Percentiles rank a stretch among this genome's conserved stretches.
Evolutionary conservation across 2,888 invertebrate genomes (phyloP).

Genomic region (Beris morrisii): DNA sequence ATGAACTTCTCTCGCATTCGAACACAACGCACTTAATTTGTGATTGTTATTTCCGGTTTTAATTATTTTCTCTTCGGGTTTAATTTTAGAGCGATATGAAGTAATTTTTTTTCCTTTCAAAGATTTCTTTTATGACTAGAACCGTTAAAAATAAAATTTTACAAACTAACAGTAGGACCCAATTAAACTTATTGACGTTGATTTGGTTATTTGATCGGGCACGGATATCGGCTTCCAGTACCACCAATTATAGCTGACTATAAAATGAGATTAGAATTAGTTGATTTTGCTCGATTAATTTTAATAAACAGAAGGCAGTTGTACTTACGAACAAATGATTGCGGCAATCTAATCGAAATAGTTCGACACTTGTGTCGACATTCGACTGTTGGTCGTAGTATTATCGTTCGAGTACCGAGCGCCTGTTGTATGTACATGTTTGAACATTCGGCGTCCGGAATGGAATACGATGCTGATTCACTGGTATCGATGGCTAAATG

Average conservation of each 20-base stretch:
- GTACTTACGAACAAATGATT: constrained; percentile 75
- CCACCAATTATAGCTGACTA: constrained; percentile 78
- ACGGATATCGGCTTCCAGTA: constrained; percentile 73
- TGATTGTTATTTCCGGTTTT: no score
- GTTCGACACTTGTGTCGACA: constrained; percentile 73
- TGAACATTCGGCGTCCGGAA: constrained; percentile 82
- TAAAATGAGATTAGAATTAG: constrained; percentile 43
- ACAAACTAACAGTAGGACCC: constrained; percentile 66
- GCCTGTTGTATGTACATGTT: constrained; percentile 75
- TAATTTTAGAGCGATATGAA: constrained; percentile 1
- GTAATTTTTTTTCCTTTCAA: no score
- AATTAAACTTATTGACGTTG: constrained; percentile 64
- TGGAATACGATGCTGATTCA: constrained; percentile 64
- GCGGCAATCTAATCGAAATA: constrained; percentile 70
- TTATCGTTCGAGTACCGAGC: constrained; percentile 71
- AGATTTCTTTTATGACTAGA: constrained; percentile 27
- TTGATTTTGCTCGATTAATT: neutral
- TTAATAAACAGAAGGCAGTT: neutral
- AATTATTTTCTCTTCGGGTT: neutral
- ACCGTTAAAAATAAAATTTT: constrained; percentile 27
- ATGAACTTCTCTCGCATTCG: neutral
- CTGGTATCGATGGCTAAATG: constrained; percentile 75
- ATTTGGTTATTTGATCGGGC: constrained; percentile 62
- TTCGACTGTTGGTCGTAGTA: constrained; percentile 75
- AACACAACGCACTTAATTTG: no score